Base-by-base conservation (phyloP, 64 coral and sea anemone species). In the Actinia tenebrosa region DNA sequence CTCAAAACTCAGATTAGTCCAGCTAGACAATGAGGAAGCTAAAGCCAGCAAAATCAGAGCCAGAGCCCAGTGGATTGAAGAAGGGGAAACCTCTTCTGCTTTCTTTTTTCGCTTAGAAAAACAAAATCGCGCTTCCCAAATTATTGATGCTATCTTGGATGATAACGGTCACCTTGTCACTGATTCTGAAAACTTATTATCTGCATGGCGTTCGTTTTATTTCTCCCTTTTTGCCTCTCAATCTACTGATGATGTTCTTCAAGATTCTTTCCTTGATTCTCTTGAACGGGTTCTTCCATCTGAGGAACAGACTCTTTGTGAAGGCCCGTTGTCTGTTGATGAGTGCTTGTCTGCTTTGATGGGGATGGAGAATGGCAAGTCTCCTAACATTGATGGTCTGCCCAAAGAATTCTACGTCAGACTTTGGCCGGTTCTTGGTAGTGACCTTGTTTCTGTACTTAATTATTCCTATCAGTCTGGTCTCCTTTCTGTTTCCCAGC, bases 361-460 rank as follows among this genome's bases (percentile, higher is more conserved):
- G 0, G 77, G 78, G 1, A 87, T 92, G 64, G 64, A 37, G 3
- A 22, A 42, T 11, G 19, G 17, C 0, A 88, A 86, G 16, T 50
- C 86, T 5, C 91, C 91, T 0, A 86, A 86, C 2, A 25, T 87
- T 0, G 91, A 92, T 25, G 91, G 86, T 0, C 82, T 88, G 15
- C 86, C 91, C 0, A 77, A 45, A 10, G 91, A 92, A 56, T 92
- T 92, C 59, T 88, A 88, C 64, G 0, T 13, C 0, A 2, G 17
- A 0, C 88, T 88, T 37, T 88, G 86, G 86, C 20, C 82, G 4
- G 26, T 54, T 22, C 6, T 84, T 9, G 86, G 80, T 3, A 10
- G n/a, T 11, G 86, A 92, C 18, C 47, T 88, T 0, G 80, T 88
- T 16, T 27, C 46, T 7, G 16, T 23, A 4, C 30, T 88, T 7